Base-by-base conservation (phyloP, 2,113 vertebrate species). In the Dromiciops gliroides region DNA sequence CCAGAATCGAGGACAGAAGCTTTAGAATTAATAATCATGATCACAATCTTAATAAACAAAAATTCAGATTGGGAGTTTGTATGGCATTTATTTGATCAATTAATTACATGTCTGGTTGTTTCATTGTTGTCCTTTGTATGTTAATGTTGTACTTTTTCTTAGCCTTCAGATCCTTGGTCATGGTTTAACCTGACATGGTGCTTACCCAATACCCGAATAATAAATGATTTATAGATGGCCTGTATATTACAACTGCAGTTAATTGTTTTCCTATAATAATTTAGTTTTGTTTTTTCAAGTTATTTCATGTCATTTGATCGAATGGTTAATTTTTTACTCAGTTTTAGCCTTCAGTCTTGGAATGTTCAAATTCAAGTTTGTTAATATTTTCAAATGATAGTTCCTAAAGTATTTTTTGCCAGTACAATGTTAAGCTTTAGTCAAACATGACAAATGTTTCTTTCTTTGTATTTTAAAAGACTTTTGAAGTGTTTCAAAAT, bases 261-360 rank as follows among this genome's bases (percentile, higher is more conserved):
- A n/a, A 37, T n/a, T 75, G n/a, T 0, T 67, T 94, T 92, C 67
- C n/a, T 95, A 94, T 75, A 83, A 89, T 92, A 96, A 93, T 56
- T 91, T 95, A 8, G 67, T 50, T 90, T 26, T 25, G 19, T 37
- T 47, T 92, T 75, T 90, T 91, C 4, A 92, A 90, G 53, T 89
- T 47, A 47, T n/a, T 92, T 90, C 53, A 51, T 96, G 91, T 92
- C 89, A 92, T 51, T 75, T 26, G 89, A 95, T 49, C 24, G 52
- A 53, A 37, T 92, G 5, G 95, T 95, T 94, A 19, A 90, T 8
- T 31, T 52, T 0, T 60, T 24, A 91, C 89, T 89, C 48, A 51
- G 93, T 93, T 95, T 94, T 92, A 94, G 67, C 37, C 7, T 89
- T 93, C 50, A 48, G 48, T 28, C 0, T 22, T 91, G 10, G 7